Base-by-base conservation (phyloP, 2,797 vertebrate species). In the Notoglanidium macrostoma region DNA sequence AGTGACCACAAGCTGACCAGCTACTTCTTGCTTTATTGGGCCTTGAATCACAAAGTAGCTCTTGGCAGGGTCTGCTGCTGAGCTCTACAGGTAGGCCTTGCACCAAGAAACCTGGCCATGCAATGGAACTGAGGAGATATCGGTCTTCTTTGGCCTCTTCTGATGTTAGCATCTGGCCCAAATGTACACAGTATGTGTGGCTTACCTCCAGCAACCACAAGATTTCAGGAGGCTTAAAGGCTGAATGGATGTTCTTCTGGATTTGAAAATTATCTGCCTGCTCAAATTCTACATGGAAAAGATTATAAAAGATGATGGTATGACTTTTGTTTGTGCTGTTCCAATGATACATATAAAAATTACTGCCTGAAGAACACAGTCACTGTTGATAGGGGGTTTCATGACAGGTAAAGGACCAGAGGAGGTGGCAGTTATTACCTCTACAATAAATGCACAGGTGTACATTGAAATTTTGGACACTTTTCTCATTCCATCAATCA, bases 21-120 rank as follows among this genome's bases (percentile, higher is more conserved):
- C 98, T 87, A 98, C 93, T 10, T 87, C 94, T 95, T 97, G 97
- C 86, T 92, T 91, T 5, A 81, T 57, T 12, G 90, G 65, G 0
- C 87, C 84, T 44, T 97, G 93, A 91, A 99, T 97, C 86, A 96
- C 92, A 55, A 98, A 99, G 88, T 95, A 95, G 92, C 97, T 98
- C 85, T 92, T 97, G 57, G 95, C 89, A 0, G 98, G 97, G 92
- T 98, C 40, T 96, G 0, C 96, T 97, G 40, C 97, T 98, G 90
- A 95, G 94, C 40, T 91, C 88, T 87, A 98, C 94, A 5, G 94
- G 29, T 1, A 0, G 94, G 35, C 3, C 91, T 51, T 0, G 91
- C 89, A 80, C 88, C 72, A 91, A 93, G 0, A 96, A 95, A n/a
- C 92, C 92, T 0, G 97, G 96, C 97, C 97, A 97, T 87, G 94